These are phyloP conservation scores for Chaetops frenatus DNA, from an alignment of 2,113 vertebrate genomes.

Conservation along the genomic window DNA sequence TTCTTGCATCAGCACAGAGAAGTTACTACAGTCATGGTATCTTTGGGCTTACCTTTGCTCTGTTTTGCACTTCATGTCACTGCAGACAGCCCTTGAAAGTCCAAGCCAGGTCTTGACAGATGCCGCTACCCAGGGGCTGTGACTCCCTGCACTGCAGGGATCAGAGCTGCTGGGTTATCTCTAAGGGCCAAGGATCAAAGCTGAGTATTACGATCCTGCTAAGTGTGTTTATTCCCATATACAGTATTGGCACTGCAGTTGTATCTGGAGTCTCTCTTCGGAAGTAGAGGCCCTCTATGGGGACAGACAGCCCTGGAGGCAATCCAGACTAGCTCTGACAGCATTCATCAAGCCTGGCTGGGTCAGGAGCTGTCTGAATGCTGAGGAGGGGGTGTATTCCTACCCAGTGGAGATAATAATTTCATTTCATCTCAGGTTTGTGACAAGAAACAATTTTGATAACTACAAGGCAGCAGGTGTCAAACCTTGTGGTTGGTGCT, in stretches of 20 bases:
- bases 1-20: neutral
- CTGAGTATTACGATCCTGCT: neutral
- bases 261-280: neutral
- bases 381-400: rapidly evolving
- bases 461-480: neutral
- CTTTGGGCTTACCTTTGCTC: neutral
- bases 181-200: neutral
- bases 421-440: neutral
- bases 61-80: neutral
- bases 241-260: neutral
- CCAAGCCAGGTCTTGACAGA: neutral
- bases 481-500: neutral
- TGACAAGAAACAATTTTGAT: neutral
- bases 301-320: neutral
- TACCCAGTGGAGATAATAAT: neutral
- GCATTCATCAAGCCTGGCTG: neutral
- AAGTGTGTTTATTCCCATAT: neutral
- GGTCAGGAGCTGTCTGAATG: neutral
- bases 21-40: neutral
- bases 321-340: neutral
- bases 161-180: neutral
- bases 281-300: neutral
- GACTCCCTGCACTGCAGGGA: neutral
- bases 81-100: neutral
- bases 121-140: neutral